Evolutionary conservation across 2,888 invertebrate species (phyloP), one percentile per base, ranked within the genome.

Genomic region (Polymixis lichenea): DNA sequence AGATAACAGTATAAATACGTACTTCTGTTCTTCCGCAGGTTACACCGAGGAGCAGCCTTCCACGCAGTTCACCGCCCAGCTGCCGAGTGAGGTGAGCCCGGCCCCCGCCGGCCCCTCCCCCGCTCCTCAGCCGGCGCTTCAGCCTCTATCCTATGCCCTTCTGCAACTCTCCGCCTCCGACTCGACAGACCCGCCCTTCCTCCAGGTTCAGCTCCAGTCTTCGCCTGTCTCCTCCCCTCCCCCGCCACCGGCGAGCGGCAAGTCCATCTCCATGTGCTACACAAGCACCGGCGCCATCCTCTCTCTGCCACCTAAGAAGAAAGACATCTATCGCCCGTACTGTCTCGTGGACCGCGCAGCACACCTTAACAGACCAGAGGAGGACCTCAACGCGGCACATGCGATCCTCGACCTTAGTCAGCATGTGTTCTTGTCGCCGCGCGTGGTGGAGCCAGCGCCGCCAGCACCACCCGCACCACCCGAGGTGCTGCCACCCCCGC

Each of bases 251-350:
- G 96, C 97, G 92, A 96, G 97, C 93, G 97, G 97, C 93, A 98
- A 98, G 94, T 98, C 98, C 80, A 96, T 98, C 86, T 97, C 98
- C 61, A 98, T 98, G 98, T 98, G 98, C 92, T 98, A 98, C 93
- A 98, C 98, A 71, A 98, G 98, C 94, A 98, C 98, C 25, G 98
- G 98, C 65, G 97, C 98, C n/a, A 97, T 98, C 58, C 96, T 98
- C 46, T 98, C 98, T 77, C 95, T 98, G 90, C 98, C 99, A 83
- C 98, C 98, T 6, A 98, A 98, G 94, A 98, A 98, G 94, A 98
- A 98, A 94, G 98, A 99, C 94, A 98, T 99, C 89, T 99, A 98
- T 94, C 97, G 98, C 82, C 99, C 99, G 0, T 99, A 99, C 95
- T 98, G 98, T 84, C 95, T 98, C 85, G 98, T 97, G 82, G 97